Conservation (phyloP, 2,113 vertebrate genomes). For the Micromys minutus region DNA sequence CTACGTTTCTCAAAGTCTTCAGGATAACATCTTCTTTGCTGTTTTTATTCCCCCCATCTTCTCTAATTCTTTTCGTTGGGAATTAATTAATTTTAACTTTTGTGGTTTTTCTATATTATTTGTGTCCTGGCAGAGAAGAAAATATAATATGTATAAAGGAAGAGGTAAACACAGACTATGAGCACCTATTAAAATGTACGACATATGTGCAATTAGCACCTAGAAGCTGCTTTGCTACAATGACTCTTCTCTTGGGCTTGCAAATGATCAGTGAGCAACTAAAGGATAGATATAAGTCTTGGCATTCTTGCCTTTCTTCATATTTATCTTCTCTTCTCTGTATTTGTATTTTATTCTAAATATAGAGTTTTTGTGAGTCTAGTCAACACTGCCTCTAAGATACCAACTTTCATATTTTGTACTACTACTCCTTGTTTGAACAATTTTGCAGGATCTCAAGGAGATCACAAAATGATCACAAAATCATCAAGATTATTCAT, state of each 20-base stretch:
- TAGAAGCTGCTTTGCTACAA: neutral
- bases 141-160: neutral
- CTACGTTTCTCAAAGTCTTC: neutral
- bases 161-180: neutral
- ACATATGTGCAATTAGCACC: neutral
- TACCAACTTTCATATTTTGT: neutral
- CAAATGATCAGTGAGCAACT: neutral
- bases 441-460: no score
- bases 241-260: neutral
- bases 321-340: neutral
- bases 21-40: neutral
- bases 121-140: neutral
- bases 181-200: neutral
- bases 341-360: neutral
- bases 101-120: neutral
- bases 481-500: neutral
- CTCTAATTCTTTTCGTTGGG: neutral
- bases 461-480: neutral
- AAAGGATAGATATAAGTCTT: neutral
- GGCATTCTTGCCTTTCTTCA: neutral
- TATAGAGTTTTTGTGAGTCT: neutral
- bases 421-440: neutral
- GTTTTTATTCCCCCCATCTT: neutral
- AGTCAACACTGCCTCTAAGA: neutral
- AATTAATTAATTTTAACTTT: neutral